Base-by-base conservation (phyloP, 2,113 vertebrate genomes). In the Pseudorectes ferrugineus region DNA sequence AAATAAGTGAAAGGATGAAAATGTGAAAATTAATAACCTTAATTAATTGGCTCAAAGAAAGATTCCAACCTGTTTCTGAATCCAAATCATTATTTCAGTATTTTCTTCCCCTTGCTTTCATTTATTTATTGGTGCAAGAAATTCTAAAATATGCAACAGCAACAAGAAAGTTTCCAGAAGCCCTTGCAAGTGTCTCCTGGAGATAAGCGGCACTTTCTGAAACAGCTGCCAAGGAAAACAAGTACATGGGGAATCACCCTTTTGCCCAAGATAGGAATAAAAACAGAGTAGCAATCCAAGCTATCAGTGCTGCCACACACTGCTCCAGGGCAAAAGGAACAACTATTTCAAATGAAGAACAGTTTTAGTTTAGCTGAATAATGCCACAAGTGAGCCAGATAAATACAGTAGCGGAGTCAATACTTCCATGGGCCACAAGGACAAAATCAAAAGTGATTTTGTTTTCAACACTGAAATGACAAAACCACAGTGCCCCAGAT, bases 151-250 rank as follows among this genome's bases (percentile, higher is more conserved):
- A 11, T 77, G 31, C 33, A 90, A 81, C 12, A 93, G n/a, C 46
- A 93, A 43, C 26, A 82, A 71, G 55, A 71, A 95, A 74, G 13
- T 88, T 91, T 77, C 29, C 66, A 70, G 73, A 52, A 90, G 49
- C 63, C 62, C 38, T 67, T 91, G 40, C n/a, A 78, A 83, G 40
- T 71, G 73, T 61, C 78, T 89, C 25, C 57, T 91, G 55, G 31
- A 94, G 66, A 89, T 62, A 89, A 95, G 80, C 59, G 42, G 19
- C 42, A 40, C 85, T 90, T 94, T 94, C 54, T 95, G 65, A 94
- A 96, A 77, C 15, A 45, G 11, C 52, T 83, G 67, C 45, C 55
- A 95, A 96, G 45, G n/a, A 90, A 94, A 95, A 79, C 20, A 97
- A 58, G 58, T 49, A 70, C 4, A 4, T 9, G 9, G 59, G 79